phyloP scores from a whole-genome alignment of 2,797 vertebrate genomes.

The Phaenicophaeus curvirostris region DNA sequence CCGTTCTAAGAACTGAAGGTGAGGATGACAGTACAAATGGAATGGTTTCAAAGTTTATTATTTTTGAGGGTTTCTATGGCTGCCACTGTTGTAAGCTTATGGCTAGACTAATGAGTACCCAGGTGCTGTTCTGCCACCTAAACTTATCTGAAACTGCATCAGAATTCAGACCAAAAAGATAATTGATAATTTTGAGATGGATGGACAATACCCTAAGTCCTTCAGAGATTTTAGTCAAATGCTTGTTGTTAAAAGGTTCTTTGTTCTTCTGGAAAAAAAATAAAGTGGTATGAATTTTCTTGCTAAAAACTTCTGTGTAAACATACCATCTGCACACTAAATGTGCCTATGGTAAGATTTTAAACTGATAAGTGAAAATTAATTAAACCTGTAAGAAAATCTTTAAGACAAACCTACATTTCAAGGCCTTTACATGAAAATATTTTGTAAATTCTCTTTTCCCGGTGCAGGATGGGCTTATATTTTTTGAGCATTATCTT shows the following conservation, averaged over 20 bases:
- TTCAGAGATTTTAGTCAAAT: background rate
- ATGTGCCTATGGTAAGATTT: background rate
- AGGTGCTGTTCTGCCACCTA: background rate
- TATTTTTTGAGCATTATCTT: background rate
- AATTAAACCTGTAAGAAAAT: background rate
- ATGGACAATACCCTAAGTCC: background rate
- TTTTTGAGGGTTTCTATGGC: background rate
- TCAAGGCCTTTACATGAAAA: background rate
- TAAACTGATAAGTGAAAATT: background rate
- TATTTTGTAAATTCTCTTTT: background rate
- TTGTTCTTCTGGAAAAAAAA: background rate
- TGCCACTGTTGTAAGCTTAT: background rate
- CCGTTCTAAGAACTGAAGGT: background rate
- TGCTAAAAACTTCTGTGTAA: background rate
- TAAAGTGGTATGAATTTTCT: background rate
- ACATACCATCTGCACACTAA: rapidly evolving
- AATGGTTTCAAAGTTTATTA: background rate
- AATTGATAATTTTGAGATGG: background rate
- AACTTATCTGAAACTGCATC: background rate
- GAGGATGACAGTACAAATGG: background rate
- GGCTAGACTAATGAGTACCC: background rate
- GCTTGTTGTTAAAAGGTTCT: background rate
- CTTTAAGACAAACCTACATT: background rate
- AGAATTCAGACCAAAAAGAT: background rate
- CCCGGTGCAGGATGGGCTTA: background rate